Conservation (phyloP, 2,113 vertebrate species). For the Euleptes europaea region DNA sequence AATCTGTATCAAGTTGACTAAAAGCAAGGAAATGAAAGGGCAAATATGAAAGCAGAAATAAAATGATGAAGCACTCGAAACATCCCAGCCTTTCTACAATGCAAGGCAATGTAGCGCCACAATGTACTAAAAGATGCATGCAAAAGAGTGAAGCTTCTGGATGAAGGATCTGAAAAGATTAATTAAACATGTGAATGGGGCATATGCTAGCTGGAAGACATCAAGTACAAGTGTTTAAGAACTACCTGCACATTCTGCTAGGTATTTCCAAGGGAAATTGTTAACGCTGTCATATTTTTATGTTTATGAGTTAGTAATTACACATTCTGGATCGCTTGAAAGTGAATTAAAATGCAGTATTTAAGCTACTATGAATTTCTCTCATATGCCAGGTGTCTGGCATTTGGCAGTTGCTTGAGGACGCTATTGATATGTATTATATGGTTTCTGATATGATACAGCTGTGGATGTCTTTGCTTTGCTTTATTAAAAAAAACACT, state of each 20-base stretch:
- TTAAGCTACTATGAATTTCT: slow-evolving; percentile 63
- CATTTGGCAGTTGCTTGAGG: slow-evolving; percentile 58
- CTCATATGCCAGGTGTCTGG: slow-evolving; percentile 74
- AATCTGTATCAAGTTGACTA: neutral
- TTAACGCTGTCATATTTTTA: slow-evolving; percentile 63
- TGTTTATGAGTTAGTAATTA: slow-evolving; percentile 70
- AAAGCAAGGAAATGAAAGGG: neutral
- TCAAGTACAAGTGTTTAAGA: slow-evolving; percentile 52
- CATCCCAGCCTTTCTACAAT: neutral
- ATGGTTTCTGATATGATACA: slow-evolving; percentile 69
- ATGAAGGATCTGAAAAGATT: slow-evolving; percentile 37
- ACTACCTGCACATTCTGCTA: slow-evolving; percentile 50
- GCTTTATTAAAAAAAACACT: slow-evolving; percentile 16
- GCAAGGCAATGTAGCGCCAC: neutral
- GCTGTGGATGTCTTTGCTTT: slow-evolving; percentile 53
- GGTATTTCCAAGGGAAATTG: slow-evolving; percentile 58
- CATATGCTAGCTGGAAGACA: slow-evolving; percentile 34
- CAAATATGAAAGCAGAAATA: neutral
- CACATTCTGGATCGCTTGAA: slow-evolving; percentile 63
- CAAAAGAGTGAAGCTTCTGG: neutral
- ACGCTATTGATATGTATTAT: slow-evolving; percentile 66
- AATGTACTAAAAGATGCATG: neutral
- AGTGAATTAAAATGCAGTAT: slow-evolving; percentile 73
- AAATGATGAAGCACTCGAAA: neutral
- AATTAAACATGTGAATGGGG: slow-evolving; percentile 33